Conservation (phyloP, 2,113 vertebrate species). For the Oncorhynchus mykiss region DNA sequence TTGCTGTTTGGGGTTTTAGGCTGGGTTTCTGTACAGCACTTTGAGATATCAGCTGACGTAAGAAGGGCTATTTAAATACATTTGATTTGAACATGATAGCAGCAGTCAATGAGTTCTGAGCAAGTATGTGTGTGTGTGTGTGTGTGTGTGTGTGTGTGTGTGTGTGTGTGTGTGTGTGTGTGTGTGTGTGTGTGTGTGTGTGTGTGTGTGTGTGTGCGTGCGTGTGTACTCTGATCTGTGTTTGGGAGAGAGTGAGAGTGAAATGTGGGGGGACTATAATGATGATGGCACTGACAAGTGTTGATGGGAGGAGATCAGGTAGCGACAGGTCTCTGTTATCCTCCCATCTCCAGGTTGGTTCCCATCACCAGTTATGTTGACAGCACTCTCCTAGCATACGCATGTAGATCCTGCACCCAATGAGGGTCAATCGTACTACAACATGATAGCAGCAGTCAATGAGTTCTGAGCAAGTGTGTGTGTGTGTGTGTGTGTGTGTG, state of each 20-base stretch:
- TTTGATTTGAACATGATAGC: too few relatives aligned
- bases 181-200: too few relatives aligned
- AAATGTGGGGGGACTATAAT: slow-evolving; percentile 36
- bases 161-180: too few relatives aligned
- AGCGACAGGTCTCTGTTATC: slow-evolving; percentile 55
- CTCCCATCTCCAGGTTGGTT: slow-evolving; percentile 52
- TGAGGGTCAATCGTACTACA: slow-evolving; percentile 34
- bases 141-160: too few relatives aligned
- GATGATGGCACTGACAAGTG: slow-evolving; percentile 46
- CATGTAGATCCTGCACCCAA: slow-evolving; percentile 9
- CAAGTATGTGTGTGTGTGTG: too few relatives aligned
- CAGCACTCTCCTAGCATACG: slow-evolving; percentile 22
- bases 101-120: too few relatives aligned
- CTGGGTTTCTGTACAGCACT: too few relatives aligned
- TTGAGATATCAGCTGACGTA: too few relatives aligned
- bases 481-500: slow-evolving; percentile 17
- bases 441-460: slow-evolving; percentile 32
- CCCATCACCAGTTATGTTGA: slow-evolving; percentile 34
- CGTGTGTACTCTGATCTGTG: background rate
- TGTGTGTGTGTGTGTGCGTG: background rate
- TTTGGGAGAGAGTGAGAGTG: slow-evolving; percentile 26
- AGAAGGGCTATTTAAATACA: too few relatives aligned
- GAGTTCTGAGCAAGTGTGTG: slow-evolving; percentile 1
- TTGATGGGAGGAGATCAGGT: slow-evolving; percentile 48
- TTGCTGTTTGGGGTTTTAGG: too few relatives aligned